Base-by-base conservation (phyloP, 2,113 vertebrate species). In the Capreolus pygargus region DNA sequence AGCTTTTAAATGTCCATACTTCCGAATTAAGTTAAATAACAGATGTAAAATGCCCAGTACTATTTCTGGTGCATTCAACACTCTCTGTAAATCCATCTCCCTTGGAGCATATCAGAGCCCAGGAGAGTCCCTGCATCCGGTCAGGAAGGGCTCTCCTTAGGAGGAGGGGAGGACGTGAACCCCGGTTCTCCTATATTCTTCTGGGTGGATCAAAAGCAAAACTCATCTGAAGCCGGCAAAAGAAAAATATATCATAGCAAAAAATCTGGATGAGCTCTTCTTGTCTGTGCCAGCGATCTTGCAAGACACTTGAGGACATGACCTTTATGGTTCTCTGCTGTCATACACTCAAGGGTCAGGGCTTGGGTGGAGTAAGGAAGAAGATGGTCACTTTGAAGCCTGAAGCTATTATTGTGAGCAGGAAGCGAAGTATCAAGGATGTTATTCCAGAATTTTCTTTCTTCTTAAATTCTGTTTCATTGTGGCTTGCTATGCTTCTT, bases 161-260 rank as follows among this genome's bases (percentile, higher is more conserved):
- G 30, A 84, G 50, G 45, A 55, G 3, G 50, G 23, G 76, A 94
- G 79, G 84, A 55, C 83, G 7, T 92, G 83, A 96, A 96, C 39
- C 15, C 45, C 87, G 14, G 10, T 54, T 33, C 67, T 96, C 64
- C 64, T 93, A 27, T 96, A 87, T 74, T 89, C 39, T 96, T 90
- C 47, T 95, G 84, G 94, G 92, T 91, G 74, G 97, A 98, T 98
- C 97, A 94, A 97, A 98, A 95, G 58, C 79, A 90, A 93, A 94
- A 36, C 57, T 97, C 78, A 82, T 57, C 50, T 86, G 52, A 94
- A 94, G 25, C 13, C 95, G 97, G 95, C 81, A 92, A 85, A 85
- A 89, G 88, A 91, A 98, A 92, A 97, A 61, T 82, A 87, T 47
- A 96, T 81, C 13, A 1, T 82, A 81, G 67, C 50, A 52, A 86